A percentile compares a stretch with the other conserved stretches of the same genome.
Evolutionary conservation across 2,888 invertebrate species (phyloP).

Genomic region (Trachelus iudaicus): DNA sequence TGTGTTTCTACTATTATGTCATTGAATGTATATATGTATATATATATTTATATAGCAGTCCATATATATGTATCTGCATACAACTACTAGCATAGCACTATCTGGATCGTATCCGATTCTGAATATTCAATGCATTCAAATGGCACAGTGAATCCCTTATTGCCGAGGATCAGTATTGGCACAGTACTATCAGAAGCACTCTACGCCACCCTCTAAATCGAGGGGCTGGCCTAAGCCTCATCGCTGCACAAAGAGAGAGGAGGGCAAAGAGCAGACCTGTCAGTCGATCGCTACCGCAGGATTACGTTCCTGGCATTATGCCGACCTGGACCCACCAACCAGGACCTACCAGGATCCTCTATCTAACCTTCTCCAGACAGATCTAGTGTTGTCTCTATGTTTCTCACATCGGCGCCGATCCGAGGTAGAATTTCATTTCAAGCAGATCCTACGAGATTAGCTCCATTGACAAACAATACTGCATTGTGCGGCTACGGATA

Average conservation of each 20-base stretch:
- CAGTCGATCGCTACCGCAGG: conserved; percentile 39
- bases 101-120: conserved; percentile 1
- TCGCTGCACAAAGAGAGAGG: conserved; percentile 21
- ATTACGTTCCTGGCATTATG: conserved; percentile 42
- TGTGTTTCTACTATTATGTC: not conserved
- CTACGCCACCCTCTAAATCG: not conserved
- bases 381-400: conserved; percentile 11
- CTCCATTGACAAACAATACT: conserved; percentile 45
- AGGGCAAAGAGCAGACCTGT: conserved; percentile 19
- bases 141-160: conserved; percentile 6
- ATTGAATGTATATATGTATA: not conserved
- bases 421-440: conserved; percentile 39
- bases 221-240: conserved; percentile 1
- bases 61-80: not conserved
- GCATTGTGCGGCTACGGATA: conserved; percentile 28
- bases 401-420: conserved; percentile 22
- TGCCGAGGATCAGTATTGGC: conserved; percentile 1
- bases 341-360: not conserved
- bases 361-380: conserved; percentile 1
- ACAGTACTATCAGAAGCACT: conserved; percentile 3
- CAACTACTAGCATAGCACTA: not conserved
- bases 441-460: conserved; percentile 38
- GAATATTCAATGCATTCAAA: conserved; percentile 17
- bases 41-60: not conserved
- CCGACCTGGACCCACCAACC: conserved; percentile 14